Base-by-base conservation (phyloP, 2,797 vertebrate species). In the Loris lydekkerianus region DNA sequence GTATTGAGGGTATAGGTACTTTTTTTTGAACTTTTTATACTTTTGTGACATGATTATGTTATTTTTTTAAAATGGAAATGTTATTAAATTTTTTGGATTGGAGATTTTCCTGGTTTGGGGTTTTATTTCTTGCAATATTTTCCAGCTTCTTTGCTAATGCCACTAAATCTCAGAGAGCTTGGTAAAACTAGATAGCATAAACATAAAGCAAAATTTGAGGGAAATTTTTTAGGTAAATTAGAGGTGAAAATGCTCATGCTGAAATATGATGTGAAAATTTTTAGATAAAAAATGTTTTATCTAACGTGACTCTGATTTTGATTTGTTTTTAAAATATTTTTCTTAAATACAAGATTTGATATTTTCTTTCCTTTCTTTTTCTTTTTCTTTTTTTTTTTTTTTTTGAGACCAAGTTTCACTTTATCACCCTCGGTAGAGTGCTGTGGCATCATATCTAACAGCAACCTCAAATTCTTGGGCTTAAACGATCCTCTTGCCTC, bases 51-150 rank as follows among this genome's bases (percentile, higher is more conserved):
- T 80, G 67, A 80, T 80, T 93, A 75, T 83, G 81, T 94, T 70
- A 87, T 72, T 95, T 92, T 95, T 92, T 76, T 69, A 76, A 95
- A 93, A 87, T 84, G 46, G 40, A 76, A 53, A 78, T 70, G 10
- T 40, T 61, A 91, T 69, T 90, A 63, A 86, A 58, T 61, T 84
- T 61, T 87, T 89, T 61, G 3, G 10, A 21, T 61, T 84, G 60
- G 27, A 17, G 20, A 63, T 89, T 96, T 69, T 78, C 13, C 49
- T 78, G 76, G 20, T n/a, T 78, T 78, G 20, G 21, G 7, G 49
- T 7, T 34, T 63, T 43, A 53, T 43, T 84, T 56, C 31, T n/a
- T 15, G 40, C 27, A 58, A 29, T 31, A 14, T 29, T 88, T 87
- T 70, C 11, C 34, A 60, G 14, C 3, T 67, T 65, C 43, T 89